Percentiles rank a stretch among this genome's conserved stretches.
These are phyloP conservation scores for Cyanoliseus patagonus DNA, from an alignment of 2,113 vertebrate species.

Conservation along the genomic window DNA sequence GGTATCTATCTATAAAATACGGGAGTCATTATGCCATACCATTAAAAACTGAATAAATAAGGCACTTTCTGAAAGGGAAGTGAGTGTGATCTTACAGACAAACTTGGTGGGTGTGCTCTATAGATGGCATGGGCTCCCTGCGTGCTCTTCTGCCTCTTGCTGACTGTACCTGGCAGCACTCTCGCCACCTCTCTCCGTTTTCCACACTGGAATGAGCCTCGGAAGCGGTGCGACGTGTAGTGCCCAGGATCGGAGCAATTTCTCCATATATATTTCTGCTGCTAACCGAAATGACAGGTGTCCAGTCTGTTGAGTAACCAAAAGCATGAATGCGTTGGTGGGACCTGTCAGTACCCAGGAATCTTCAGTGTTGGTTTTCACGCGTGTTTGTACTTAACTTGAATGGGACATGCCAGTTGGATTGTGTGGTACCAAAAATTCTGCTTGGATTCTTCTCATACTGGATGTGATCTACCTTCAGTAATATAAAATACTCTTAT, in stretches of 20 bases:
- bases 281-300: not conserved
- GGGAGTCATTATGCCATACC: constrained; percentile 67
- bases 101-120: not conserved
- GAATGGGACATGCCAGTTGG: not conserved
- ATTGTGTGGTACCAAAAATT: constrained; percentile 51
- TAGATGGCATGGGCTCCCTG: constrained; percentile 1
- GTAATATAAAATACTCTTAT: constrained; percentile 38
- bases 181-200: not conserved
- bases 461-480: constrained; percentile 46
- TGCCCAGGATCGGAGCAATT: not conserved
- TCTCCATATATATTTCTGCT: constrained; percentile 17
- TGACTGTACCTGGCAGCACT: not conserved
- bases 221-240: not conserved
- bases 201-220: constrained; percentile 17
- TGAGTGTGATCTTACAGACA: constrained; percentile 70
- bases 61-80: constrained; percentile 78
- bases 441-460: not conserved
- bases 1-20: constrained; percentile 76
- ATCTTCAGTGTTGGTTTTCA: not conserved
- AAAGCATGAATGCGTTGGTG: not conserved
- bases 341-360: constrained; percentile 18
- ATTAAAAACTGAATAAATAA: constrained; percentile 74
- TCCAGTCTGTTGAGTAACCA: not conserved
- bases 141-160: not conserved
- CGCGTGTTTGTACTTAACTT: not conserved